Evolutionary conservation across 2,797 vertebrate species (phyloP).

Genomic region (Gallinago nigripennis): DNA sequence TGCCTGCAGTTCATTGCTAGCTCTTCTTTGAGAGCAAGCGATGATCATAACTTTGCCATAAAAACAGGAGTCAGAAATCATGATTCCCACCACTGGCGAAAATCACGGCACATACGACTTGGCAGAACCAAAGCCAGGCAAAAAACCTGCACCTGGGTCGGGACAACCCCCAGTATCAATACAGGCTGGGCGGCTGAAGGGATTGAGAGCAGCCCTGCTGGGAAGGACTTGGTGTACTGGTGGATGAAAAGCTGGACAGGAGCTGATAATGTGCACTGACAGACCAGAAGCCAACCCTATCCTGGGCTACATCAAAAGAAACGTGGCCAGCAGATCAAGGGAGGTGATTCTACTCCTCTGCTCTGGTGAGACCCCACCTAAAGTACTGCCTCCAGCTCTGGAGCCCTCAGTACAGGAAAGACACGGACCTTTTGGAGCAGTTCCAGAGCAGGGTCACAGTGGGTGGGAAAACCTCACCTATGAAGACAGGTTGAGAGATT

Average conservation of each 20-base stretch:
- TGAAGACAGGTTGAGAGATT: background rate
- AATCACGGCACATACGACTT: background rate
- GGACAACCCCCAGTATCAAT: background rate
- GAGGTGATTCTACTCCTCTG: background rate
- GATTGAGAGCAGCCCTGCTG: background rate
- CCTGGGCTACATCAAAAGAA: background rate
- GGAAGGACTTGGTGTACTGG: background rate
- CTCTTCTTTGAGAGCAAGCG: background rate
- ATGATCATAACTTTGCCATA: background rate
- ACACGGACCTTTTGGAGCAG: background rate
- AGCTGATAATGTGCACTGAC: background rate
- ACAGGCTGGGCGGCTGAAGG: background rate
- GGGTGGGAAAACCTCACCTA: background rate
- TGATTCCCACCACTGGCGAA: rapidly evolving
- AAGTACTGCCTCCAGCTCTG: background rate
- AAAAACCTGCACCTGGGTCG: background rate
- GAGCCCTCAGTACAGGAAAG: background rate
- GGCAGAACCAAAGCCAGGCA: background rate
- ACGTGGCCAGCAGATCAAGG: background rate
- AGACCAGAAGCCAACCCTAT: background rate
- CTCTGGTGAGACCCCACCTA: background rate
- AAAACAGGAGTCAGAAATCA: background rate
- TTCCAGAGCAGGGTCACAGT: background rate
- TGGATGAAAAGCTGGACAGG: background rate
- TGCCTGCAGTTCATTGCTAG: background rate